Evolutionary conservation across 2,113 vertebrate genomes (phyloP).

Genomic region (Chloropsis cyanopogon): DNA sequence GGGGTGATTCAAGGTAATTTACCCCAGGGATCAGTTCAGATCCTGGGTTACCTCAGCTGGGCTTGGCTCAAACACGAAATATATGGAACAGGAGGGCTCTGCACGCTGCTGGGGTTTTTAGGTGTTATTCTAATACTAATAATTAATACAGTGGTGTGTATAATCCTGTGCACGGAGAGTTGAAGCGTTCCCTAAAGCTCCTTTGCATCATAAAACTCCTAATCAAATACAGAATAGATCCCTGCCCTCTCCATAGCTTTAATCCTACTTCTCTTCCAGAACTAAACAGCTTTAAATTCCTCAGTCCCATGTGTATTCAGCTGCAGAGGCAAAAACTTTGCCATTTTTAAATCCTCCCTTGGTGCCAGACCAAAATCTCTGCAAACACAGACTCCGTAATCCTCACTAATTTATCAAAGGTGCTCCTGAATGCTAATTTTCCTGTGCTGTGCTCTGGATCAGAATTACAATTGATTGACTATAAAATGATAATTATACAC

Average conservation of each 20-base stretch:
- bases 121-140: slow-evolving; percentile 20
- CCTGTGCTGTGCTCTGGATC: not conserved
- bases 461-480: slow-evolving; percentile 43
- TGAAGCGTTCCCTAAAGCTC: slow-evolving; percentile 34
- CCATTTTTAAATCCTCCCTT: slow-evolving; percentile 42
- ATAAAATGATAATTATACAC: slow-evolving; percentile 61
- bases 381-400: slow-evolving; percentile 41
- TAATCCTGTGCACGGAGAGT: not conserved
- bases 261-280: slow-evolving; percentile 38
- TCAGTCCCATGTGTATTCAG: slow-evolving; percentile 20
- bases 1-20: not conserved
- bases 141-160: slow-evolving; percentile 50
- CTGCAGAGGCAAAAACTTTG: slow-evolving; percentile 36
- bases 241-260: slow-evolving; percentile 42
- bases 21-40: not conserved
- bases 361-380: slow-evolving; percentile 36
- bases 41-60: not conserved
- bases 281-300: slow-evolving; percentile 50
- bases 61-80: not conserved
- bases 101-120: not conserved
- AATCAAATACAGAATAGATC: slow-evolving; percentile 51
- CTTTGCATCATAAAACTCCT: slow-evolving; percentile 57
- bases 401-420: slow-evolving; percentile 42
- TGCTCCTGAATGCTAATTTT: slow-evolving; percentile 22
- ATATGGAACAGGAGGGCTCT: not conserved